phyloP scores from a whole-genome alignment of 2,888 invertebrate genomes.

The Cerastoderma edule region DNA sequence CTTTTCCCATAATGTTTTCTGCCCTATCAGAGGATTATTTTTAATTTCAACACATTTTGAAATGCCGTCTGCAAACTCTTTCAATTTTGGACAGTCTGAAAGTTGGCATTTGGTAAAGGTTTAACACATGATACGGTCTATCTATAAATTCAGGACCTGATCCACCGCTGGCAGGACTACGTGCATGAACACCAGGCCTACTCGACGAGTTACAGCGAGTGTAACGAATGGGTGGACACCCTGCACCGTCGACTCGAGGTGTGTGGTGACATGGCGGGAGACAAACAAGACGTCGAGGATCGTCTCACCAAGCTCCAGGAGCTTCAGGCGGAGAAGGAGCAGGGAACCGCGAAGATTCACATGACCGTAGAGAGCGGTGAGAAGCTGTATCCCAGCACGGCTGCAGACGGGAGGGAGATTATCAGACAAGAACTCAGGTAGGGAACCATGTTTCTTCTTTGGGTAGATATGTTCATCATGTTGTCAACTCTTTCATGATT shows the following conservation, averaged over 20 bases:
- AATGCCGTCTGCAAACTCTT: too few relatives aligned
- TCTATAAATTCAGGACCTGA: conserved; percentile 76
- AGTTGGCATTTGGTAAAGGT: too few relatives aligned
- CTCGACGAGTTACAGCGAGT: conserved; percentile 69
- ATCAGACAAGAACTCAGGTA: conserved; percentile 89
- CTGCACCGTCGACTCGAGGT: conserved; percentile 71
- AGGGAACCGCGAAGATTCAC: conserved; percentile 91
- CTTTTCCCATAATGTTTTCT: too few relatives aligned
- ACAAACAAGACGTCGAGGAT: conserved; percentile 89
- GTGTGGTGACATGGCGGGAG: conserved; percentile 87
- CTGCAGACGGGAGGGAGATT: conserved; percentile 93
- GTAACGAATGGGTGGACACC: conserved; percentile 74
- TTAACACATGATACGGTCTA: too few relatives aligned
- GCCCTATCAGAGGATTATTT: too few relatives aligned
- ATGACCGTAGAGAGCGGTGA: conserved; percentile 94
- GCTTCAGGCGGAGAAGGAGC: conserved; percentile 91
- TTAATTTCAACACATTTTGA: too few relatives aligned
- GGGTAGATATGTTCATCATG: too few relatives aligned
- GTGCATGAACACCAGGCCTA: conserved; percentile 73
- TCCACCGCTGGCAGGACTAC: conserved; percentile 71
- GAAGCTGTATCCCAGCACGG: conserved; percentile 93
- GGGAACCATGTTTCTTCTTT: background rate
- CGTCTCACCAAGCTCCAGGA: conserved; percentile 85
- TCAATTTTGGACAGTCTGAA: too few relatives aligned
- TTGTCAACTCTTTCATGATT: too few relatives aligned